phyloP scores from a whole-genome alignment of 2,797 vertebrate species.

The Poecilia gillii region DNA sequence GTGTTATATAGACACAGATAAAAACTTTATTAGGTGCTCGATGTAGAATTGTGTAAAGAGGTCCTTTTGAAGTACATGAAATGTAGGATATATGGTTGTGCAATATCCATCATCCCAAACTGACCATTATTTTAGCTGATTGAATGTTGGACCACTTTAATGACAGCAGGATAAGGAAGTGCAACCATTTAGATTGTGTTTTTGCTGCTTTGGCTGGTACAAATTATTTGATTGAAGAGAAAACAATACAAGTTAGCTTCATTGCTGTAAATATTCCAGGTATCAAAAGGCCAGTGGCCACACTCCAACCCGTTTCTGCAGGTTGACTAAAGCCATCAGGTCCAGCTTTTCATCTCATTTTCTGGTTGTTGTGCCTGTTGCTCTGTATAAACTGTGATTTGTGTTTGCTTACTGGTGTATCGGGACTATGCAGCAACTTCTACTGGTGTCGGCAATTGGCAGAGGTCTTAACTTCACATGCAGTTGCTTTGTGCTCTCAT shows the following conservation, averaged over 20 bases:
- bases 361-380: constrained; percentile 82
- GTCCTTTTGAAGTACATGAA: constrained; percentile 23
- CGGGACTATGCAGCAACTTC: constrained; percentile 85
- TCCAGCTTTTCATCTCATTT: constrained; percentile 65
- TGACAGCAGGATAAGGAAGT: constrained; percentile 57
- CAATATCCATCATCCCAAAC: constrained; percentile 43
- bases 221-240: constrained; percentile 33
- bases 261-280: constrained; percentile 69
- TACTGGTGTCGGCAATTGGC: constrained; percentile 68
- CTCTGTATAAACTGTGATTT: constrained; percentile 81
- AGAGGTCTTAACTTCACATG: constrained; percentile 35
- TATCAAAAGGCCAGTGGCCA: constrained; percentile 18
- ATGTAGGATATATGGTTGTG: constrained; percentile 27
- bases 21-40: constrained; percentile 38
- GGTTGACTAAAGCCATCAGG: constrained; percentile 61
- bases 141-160: constrained; percentile 68
- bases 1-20: constrained; percentile 3
- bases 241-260: constrained; percentile 28
- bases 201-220: constrained; percentile 42
- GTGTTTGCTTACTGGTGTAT: constrained; percentile 77
- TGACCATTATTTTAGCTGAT: constrained; percentile 50
- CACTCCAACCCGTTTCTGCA: constrained; percentile 55
- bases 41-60: constrained; percentile 50
- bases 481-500: constrained; percentile 41
- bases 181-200: constrained; percentile 18